Evolutionary conservation across 1,140 invertebrate genomes (phyloP).

Genomic region (Philopotamus ludificatus): DNA sequence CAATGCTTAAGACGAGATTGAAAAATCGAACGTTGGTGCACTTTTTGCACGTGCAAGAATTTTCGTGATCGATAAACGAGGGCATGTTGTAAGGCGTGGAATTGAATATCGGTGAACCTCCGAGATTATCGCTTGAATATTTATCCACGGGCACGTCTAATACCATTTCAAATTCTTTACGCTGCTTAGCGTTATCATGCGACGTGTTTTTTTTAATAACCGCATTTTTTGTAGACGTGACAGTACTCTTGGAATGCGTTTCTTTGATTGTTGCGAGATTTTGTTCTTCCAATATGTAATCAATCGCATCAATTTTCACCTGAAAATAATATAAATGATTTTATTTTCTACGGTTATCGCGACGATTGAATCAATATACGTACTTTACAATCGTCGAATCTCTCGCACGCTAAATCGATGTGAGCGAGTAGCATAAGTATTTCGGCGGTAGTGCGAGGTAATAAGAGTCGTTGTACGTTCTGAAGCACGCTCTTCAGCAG

Average conservation of each 20-base stretch:
- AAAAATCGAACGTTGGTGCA: slow-evolving; percentile 26
- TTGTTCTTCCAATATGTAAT: slow-evolving; percentile 35
- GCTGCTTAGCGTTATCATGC: not conserved
- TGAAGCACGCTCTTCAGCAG: slow-evolving; percentile 19
- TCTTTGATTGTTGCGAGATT: not conserved
- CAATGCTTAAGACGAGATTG: slow-evolving; percentile 12
- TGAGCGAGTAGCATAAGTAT: slow-evolving; percentile 26
- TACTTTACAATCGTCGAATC: slow-evolving; percentile 33
- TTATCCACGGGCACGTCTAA: slow-evolving; percentile 28
- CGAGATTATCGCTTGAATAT: slow-evolving; percentile 11
- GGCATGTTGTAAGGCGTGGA: slow-evolving; percentile 27
- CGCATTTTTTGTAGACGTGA: not conserved
- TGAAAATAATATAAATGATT: slow-evolving; percentile 21
- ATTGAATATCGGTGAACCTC: slow-evolving; percentile 35
- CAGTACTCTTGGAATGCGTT: not conserved
- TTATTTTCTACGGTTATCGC: not conserved
- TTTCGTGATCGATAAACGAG: slow-evolving; percentile 27
- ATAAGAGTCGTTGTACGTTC: slow-evolving; percentile 27
- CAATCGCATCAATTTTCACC: slow-evolving; percentile 37
- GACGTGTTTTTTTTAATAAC: not conserved
- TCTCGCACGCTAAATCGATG: slow-evolving; percentile 29
- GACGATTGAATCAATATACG: not conserved
- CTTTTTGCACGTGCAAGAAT: slow-evolving; percentile 28
- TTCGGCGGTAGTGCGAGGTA: slow-evolving; percentile 15
- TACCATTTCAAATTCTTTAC: slow-evolving; percentile 30